Conservation (phyloP, 2,113 vertebrate genomes). For the Podarcis raffonei region DNA sequence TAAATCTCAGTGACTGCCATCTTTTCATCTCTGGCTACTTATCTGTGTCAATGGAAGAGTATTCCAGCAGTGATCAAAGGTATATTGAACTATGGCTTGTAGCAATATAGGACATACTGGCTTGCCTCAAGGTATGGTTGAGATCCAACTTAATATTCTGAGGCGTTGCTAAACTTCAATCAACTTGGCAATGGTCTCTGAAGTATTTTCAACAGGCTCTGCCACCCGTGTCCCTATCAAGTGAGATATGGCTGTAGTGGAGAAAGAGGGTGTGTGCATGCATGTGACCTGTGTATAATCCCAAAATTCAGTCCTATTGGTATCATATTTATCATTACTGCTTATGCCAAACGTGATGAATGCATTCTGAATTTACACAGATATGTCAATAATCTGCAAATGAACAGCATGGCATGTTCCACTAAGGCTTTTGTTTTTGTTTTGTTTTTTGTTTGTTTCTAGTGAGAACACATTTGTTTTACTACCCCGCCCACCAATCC, state of each 20-base stretch:
- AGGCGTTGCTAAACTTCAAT: background rate
- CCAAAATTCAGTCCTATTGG: background rate
- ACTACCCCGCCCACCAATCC: no score
- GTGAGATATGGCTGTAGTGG: background rate
- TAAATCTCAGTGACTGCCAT: background rate
- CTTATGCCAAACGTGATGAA: background rate
- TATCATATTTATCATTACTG: background rate
- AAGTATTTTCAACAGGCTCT: background rate
- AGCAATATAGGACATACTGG: background rate
- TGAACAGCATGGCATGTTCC: background rate
- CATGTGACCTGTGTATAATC: background rate
- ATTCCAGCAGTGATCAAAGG: background rate
- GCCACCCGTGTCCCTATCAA: background rate
- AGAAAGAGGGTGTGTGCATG: background rate
- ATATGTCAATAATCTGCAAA: background rate
- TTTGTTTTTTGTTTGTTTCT: background rate
- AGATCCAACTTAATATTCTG: background rate
- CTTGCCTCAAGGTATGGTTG: background rate
- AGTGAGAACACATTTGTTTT: background rate
- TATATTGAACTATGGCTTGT: background rate
- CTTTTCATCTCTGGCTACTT: background rate
- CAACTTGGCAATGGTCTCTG: background rate
- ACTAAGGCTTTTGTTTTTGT: background rate
- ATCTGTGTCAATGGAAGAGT: background rate
- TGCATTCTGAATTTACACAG: conserved; percentile 10